Evolutionary conservation across 2,888 invertebrate genomes (phyloP), one percentile per base, ranked within the genome.

Genomic region (Nemurella pictetii): DNA sequence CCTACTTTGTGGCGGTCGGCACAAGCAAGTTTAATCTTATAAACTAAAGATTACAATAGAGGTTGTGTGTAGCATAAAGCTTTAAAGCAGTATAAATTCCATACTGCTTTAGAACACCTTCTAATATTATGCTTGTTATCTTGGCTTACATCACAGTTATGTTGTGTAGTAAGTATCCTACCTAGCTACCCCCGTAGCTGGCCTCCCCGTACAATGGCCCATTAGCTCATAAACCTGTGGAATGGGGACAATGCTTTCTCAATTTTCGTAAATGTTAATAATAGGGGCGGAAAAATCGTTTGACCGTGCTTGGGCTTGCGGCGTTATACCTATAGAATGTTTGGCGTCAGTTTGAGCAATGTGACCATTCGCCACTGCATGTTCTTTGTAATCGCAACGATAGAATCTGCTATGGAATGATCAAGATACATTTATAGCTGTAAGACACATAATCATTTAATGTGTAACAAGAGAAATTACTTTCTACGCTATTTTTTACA

Each of bases 11-110:
- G 27, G 82, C 35, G 36, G 80, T 72, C 55, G 82, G 15, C 26
- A 27, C 78, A 28, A 28, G 73, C 82, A 82, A 82, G 82, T 82
- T 82, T 82, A 82, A 82, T 82, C 82, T 82, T 82, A 36, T 82
- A 82, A 82, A 82, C 82, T 82, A 28, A 82, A 82, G 82, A 82
- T 82, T 82, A 82, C 82, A 82, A 82, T 82, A 72, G 82, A 82
- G 30, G 30, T 12, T 1, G 29, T 28, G 78, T 28, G 26, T 26
- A 75, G 75, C 27, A n/a, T n/a, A 78, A 30, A 78, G 78, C 30
- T 29, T 27, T 30, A 78, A 30, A 30, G 78, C 78, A 75, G 75
- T 75, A 26, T 28, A 75, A 27, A 75, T 75, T 55, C 26, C 75
- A 75, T 28, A 27, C 28, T 75, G 27, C 75, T 75, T 26, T 75